Evolutionary conservation across 2,797 vertebrate genomes (phyloP).

Genomic region (Catostomus latipinnis): DNA sequence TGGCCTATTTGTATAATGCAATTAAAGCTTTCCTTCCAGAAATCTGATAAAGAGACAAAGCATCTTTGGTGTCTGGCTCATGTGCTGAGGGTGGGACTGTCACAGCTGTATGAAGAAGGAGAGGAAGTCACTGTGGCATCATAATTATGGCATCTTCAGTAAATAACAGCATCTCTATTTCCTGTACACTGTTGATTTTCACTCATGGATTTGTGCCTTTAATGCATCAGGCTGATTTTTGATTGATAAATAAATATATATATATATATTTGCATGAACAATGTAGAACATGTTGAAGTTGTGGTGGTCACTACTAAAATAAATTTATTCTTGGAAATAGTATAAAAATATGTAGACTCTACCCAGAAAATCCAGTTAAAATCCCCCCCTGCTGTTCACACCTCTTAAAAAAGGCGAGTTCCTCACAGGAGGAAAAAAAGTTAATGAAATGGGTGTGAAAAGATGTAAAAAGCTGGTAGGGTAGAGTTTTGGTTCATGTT

Average conservation of each 20-base stretch:
- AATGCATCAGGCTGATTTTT: neutral
- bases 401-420: too few relatives aligned
- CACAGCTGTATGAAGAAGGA: conserved; percentile 44
- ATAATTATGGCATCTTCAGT: conserved; percentile 40
- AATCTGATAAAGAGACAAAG: conserved; percentile 37
- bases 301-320: neutral
- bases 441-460: too few relatives aligned
- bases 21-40: conserved; percentile 47
- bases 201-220: conserved; percentile 21
- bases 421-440: too few relatives aligned
- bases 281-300: neutral
- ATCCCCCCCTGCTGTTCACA: neutral
- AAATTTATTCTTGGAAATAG: neutral
- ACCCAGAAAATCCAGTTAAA: neutral
- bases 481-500: too few relatives aligned
- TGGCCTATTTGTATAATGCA: conserved; percentile 29
- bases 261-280: neutral
- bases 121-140: conserved; percentile 38
- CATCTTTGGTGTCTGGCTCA: conserved; percentile 35
- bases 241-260: neutral
- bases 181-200: conserved; percentile 30
- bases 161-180: conserved; percentile 40
- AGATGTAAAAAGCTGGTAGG: too few relatives aligned
- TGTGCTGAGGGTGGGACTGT: conserved; percentile 27
- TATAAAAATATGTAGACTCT: neutral